A percentile compares a stretch with the other conserved stretches of the same genome.
Evolutionary conservation across 2,797 vertebrate species (phyloP).

Genomic region (Falco biarmicus): DNA sequence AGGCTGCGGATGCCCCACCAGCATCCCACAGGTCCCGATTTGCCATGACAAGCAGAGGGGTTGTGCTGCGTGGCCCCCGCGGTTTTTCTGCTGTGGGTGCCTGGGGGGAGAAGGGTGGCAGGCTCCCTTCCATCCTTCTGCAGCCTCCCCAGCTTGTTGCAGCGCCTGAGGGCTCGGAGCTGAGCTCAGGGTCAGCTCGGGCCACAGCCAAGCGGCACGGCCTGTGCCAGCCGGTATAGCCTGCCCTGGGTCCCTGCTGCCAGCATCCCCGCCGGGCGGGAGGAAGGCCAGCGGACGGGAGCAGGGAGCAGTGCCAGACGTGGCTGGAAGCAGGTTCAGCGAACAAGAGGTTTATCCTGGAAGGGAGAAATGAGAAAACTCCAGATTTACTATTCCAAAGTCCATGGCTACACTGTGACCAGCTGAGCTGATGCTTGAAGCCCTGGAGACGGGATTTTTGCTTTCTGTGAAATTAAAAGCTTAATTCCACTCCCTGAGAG

Average conservation of each 20-base stretch:
- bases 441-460: background rate
- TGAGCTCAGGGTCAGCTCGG: background rate
- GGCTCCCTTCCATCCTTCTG: background rate
- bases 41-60: accelerated
- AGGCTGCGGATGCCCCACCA: accelerated
- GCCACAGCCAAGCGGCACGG: background rate
- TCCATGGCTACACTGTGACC: background rate
- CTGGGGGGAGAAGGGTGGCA: background rate
- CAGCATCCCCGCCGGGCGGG: background rate
- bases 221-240: background rate
- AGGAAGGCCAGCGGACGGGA: background rate
- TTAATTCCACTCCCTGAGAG: background rate
- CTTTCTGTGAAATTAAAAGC: background rate
- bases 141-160: accelerated
- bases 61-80: accelerated
- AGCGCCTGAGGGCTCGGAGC: accelerated
- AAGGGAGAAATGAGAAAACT: background rate
- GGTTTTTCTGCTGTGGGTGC: background rate
- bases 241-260: background rate
- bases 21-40: accelerated
- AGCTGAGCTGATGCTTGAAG: background rate
- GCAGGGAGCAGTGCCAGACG: background rate
- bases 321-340: constrained; percentile 7
- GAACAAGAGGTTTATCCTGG: background rate
- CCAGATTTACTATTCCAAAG: background rate